Evolutionary conservation across 2,113 vertebrate genomes (phyloP), one percentile per base, ranked within the genome.

Genomic region (Alces alces): DNA sequence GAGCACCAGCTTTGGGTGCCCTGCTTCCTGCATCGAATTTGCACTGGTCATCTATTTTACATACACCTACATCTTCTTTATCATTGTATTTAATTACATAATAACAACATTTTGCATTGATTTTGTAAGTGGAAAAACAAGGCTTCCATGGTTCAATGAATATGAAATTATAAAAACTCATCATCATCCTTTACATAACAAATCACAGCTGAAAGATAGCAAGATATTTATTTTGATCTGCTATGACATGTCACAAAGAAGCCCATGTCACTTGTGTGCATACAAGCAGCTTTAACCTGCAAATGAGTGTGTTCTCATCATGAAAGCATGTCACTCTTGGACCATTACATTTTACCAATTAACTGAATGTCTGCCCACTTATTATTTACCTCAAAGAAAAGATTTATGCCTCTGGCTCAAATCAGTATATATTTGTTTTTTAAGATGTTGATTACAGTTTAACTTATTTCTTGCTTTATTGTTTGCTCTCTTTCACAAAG

Each of bases 391-490:
- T 79, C 30, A 66, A 87, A 79, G 36, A 90, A 33, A 82, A 89
- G 70, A 91, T 76, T 85, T 50, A 27, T 76, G 33, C 39, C 33
- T 86, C 78, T 76, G 14, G 58, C 57, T 95, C 64, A 89, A 78
- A 43, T 93, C 39, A 88, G 39, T 27, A 61, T 84, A 25, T 28
- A 60, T 92, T 86, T 92, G 12, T n/a, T 70, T 95, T 95, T 94
- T 19, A 82, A 85, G 9, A 61, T 54, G 13, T 66, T 78, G 17
- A 66, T 86, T 60, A 52, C 8, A 86, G 45, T 88, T 93, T 70
- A 84, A 73, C n/a, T 73, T 91, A 50, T 88, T 70, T 96, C 52
- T 91, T 95, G 61, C 17, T 89, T 95, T 92, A n/a, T n/a, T 85
- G 4, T 90, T 91, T 82, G 6, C 23, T 64, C 13, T 84, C 61